Evolutionary conservation across 2,888 invertebrate genomes (phyloP), one percentile per base, ranked within the genome.

Genomic region (Diarsia brunnea): DNA sequence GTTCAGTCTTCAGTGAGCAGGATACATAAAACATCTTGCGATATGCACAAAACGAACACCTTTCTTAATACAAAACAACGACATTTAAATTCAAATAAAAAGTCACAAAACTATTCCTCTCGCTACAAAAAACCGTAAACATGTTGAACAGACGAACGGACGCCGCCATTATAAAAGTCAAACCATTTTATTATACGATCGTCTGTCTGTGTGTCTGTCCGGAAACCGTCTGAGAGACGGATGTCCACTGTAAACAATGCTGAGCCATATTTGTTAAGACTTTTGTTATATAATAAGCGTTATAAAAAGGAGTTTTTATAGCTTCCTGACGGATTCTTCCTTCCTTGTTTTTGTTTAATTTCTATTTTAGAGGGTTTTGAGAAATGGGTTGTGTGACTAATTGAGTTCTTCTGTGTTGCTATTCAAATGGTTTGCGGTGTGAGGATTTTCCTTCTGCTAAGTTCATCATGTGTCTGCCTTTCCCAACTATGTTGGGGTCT

Each of bases 161-260:
- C 82, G 82, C 77, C 78, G 73, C 66, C 67, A 67, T 63, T 73
- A 70, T 82, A 82, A 67, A 75, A 69, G 51, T 66, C 63, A 74
- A 81, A 78, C 71, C 69, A 61, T 78, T 78, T 81, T 78, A 84
- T 76, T 79, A 81, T 78, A 87, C 86, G 88, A 86, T 83, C 73
- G 80, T 81, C 68, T 77, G 80, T 81, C 68, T 77, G 86, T 72
- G 64, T 75, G 81, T 82, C 79, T 83, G 85, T 82, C 85, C 86
- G 88, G 88, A 88, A 88, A 88, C 87, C 76, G 84, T 73, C 74
- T 68, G 81, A 76, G 83, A 85, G 73, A 86, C 93, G 94, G 94
- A 94, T 92, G 92, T 90, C 90, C 89, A 91, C 91, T 91, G 92
- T 93, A 93, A 93, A 92, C 91, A 90, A 84, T 82, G 69, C 73